Evolutionary conservation across 2,113 vertebrate species (phyloP), one percentile per base, ranked within the genome.

Genomic region (Dromas ardeola): DNA sequence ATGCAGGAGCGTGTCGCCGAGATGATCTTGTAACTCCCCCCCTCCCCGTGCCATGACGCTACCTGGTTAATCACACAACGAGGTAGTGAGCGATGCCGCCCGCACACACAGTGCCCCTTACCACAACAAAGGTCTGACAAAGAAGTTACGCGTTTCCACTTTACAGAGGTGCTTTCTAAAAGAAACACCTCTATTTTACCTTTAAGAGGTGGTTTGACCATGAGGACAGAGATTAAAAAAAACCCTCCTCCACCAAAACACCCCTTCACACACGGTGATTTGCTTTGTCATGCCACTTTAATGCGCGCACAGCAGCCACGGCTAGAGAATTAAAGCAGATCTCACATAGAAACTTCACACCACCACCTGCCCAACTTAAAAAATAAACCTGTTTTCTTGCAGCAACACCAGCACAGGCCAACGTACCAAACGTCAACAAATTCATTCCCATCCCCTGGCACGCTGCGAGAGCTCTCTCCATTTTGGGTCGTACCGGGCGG

Each of bases 241-340:
- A 50, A 10, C 49, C 36, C 15, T 66, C 59, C 42, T 43, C 58
- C n/a, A 25, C 58, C 85, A 17, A 80, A 67, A 82, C 45, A 21
- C 86, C 82, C 82, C 71, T 77, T 69, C 82, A 36, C 79, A 50
- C 50, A 15, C 0, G 17, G 6, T 1, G 47, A 95, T 96, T 94
- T 97, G 96, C 96, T 97, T 97, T 96, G 96, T 97, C 96, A 97
- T 96, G 95, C 67, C 94, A 61, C 90, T 90, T 67, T 9, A 67
- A 65, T 7, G 30, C 36, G 8, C 0, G 5, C 36, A 42, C 47
- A 27, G 70, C 65, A 9, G 88, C 56, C 15, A 13, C 9, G 18
- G 91, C 56, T 15, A 3, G 47, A 76, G 62, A 80, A 78, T 5
- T 15, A 40, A 32, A 65, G 67, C 63, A 34, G 53, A 47, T 30